Conservation (phyloP, 2,888 invertebrate genomes). For the Stegana nigrithorax region DNA sequence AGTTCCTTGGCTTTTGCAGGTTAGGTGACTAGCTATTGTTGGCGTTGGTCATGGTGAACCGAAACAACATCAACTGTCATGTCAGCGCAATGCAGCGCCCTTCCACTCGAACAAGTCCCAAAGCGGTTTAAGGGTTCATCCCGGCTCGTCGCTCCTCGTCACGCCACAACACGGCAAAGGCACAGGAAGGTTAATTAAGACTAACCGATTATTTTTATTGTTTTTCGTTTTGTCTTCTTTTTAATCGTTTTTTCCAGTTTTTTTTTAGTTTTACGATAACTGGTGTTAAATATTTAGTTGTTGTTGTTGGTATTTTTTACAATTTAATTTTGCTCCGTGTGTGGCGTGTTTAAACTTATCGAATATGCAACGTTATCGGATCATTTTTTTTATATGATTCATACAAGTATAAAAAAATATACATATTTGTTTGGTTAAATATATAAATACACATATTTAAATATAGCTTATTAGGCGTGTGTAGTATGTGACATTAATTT, state of each 20-base stretch:
- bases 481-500: too few species aligned
- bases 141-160: neutral
- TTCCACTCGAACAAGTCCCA: neutral
- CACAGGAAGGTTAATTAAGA: slow-evolving; percentile 14
- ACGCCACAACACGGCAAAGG: too few species aligned
- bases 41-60: slow-evolving; percentile 15
- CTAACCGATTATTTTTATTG: slow-evolving; percentile 10
- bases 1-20: neutral
- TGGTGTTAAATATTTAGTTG: neutral
- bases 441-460: too few species aligned
- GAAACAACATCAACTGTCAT: slow-evolving; percentile 16
- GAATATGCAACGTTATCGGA: too few species aligned
- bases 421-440: too few species aligned
- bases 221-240: neutral
- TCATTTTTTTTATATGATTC: too few species aligned
- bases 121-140: neutral
- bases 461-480: too few species aligned
- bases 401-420: too few species aligned
- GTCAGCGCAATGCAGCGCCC: too few species aligned
- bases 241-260: neutral
- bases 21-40: neutral
- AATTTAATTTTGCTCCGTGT: slow-evolving; percentile 14
- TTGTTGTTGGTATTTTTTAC: neutral
- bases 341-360: too few species aligned
- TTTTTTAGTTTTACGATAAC: neutral